phyloP scores from a whole-genome alignment of 2,797 vertebrate species.

The Crocodylus rhombifer region DNA sequence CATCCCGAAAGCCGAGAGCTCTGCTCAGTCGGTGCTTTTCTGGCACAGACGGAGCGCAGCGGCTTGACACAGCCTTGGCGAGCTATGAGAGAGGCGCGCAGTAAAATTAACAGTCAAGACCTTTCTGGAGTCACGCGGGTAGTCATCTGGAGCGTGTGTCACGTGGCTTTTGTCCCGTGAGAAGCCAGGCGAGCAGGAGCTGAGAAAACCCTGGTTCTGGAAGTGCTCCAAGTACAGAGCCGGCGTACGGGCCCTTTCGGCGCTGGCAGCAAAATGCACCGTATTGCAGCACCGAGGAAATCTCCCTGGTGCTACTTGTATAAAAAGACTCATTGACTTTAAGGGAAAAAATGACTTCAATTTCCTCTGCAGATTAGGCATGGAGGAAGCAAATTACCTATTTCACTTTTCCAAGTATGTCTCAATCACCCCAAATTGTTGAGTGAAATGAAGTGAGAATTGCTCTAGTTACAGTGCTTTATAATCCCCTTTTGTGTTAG shows the following conservation, averaged over 20 bases:
- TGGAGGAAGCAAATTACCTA: not conserved
- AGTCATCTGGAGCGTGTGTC: not conserved
- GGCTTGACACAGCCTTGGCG: not conserved
- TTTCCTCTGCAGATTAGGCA: not conserved
- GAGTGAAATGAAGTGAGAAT: fast-evolving
- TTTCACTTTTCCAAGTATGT: not conserved
- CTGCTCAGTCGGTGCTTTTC: not conserved
- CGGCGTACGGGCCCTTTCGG: too few species aligned
- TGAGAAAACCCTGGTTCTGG: not conserved
- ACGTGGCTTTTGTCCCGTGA: not conserved
- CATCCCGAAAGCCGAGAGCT: not conserved
- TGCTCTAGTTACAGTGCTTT: not conserved
- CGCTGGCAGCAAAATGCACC: not conserved
- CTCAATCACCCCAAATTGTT: not conserved
- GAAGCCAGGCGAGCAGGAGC: not conserved
- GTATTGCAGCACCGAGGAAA: fast-evolving
- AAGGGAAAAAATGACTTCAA: not conserved
- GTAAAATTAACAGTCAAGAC: not conserved
- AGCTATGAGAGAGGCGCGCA: not conserved
- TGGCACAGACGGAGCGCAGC: not conserved
- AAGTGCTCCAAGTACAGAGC: not conserved
- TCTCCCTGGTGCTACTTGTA: fast-evolving
- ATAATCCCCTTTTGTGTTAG: not conserved
- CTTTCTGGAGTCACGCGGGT: not conserved
- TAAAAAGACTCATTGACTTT: not conserved